A percentile compares a stretch with the other conserved stretches of the same genome.
Conservation (phyloP, 1,140 invertebrate genomes). For the Teleopsis dalmanni region DNA sequence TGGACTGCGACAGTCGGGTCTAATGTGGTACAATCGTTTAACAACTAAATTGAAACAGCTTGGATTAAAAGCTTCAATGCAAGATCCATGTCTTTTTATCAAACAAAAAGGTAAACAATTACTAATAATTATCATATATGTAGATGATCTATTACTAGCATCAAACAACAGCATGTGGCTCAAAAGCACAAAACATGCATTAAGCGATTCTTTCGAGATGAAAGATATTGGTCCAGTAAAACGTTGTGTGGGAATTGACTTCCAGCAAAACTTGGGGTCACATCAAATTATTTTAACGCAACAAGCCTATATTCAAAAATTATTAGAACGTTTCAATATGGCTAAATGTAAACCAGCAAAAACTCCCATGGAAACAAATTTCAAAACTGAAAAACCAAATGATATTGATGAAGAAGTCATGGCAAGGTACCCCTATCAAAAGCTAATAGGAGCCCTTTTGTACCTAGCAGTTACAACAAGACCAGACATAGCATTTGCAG, state of each 20-base stretch:
- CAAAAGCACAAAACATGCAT: slow-evolving; percentile 1
- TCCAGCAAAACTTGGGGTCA: slow-evolving; percentile 42
- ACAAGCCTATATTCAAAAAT: not conserved
- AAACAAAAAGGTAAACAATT: slow-evolving; percentile 3
- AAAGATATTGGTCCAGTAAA: slow-evolving; percentile 2
- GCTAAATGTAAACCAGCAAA: not conserved
- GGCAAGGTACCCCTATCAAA: slow-evolving; percentile 6
- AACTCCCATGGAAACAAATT: no score
- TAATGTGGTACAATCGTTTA: slow-evolving; percentile 38
- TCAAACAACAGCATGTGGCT: slow-evolving; percentile 11
- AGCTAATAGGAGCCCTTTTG: no score
- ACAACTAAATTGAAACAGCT: slow-evolving; percentile 13
- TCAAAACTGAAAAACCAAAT: not conserved
- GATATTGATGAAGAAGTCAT: slow-evolving; percentile 11
- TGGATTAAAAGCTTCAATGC: slow-evolving; percentile 12
- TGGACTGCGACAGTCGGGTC: slow-evolving; percentile 44
- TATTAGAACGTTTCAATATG: slow-evolving; percentile 1
- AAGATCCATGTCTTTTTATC: slow-evolving; percentile 14
- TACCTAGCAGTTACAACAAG: no score
- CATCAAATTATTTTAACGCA: slow-evolving; percentile 20
- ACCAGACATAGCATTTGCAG: slow-evolving; percentile 43
- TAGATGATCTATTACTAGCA: slow-evolving; percentile 23
- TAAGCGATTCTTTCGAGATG: slow-evolving; percentile 6
- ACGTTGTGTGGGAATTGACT: slow-evolving; percentile 41
- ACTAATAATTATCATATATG: slow-evolving; percentile 18